Base-by-base conservation (phyloP, 2,113 vertebrate genomes). In the Mastomys natalensis region DNA sequence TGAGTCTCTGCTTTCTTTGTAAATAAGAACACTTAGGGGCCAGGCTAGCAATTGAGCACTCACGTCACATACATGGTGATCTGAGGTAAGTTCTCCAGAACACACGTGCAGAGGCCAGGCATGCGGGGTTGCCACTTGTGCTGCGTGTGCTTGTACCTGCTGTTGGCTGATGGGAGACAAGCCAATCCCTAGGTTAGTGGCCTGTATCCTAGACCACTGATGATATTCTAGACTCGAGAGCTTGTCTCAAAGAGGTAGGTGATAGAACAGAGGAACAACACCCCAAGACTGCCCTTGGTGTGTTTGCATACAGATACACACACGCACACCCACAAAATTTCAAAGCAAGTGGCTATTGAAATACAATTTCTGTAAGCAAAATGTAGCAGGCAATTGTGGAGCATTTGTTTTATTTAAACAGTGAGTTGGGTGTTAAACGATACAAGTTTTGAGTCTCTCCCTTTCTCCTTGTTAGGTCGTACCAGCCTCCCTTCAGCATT, bases 401-500 rank as follows among this genome's bases (percentile, higher is more conserved):
- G 48, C n/a, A 12, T 64, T 40, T n/a, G 55, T 51, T 86, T 60
- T 16, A 11, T 86, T 60, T 13, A 15, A 24, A 21, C 73, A 10
- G 4, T 12, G 89, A 37, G 1, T 55, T 37, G 45, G 40, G 17
- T 64, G 8, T 0, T 2, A 45, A 45, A 15, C 81, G 77, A 22
- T 96, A 70, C n/a, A 96, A 73, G 21, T 15, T 15, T 11, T 66
- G 78, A 70, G 5, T 96, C 21, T 90, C n/a, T 40, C 13, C 22
- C 24, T 19, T 94, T 43, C n/a, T 26, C 1, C 15, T 0, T 7
- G 5, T 55, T 95, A 99, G 99, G 98, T 98, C 98, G 99, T 0
- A 98, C 97, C 96, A 98, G 98, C 16, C 96, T 99, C 91, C 96
- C 99, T 10, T 72, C 98, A 5, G 98, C 98, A 0, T 98, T 99